Evolutionary conservation across 2,797 vertebrate species (phyloP), one percentile per base, ranked within the genome.

Genomic region (Acanthurus leucopareius): DNA sequence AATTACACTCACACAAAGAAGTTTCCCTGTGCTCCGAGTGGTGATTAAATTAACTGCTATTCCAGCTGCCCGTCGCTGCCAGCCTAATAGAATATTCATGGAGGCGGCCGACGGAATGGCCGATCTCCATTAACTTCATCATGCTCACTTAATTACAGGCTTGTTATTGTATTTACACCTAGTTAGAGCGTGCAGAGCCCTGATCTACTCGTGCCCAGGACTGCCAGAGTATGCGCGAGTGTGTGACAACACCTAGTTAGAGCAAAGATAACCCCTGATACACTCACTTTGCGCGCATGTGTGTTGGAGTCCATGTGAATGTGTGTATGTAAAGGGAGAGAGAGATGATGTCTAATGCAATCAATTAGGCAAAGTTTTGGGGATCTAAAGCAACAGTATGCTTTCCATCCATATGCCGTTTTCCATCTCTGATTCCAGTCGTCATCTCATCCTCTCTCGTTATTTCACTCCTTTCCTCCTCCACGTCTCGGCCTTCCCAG

Each of bases 91-190:
- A 99, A 99, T 99, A 99, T 99, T 99, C 98, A 99, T 99, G 99
- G 97, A 97, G 97, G 93, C 91, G 92, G 97, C 97, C 97, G 97
- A 97, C 97, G 96, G 97, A 98, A 99, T 98, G 98, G 98, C 98
- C 98, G 98, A 98, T 99, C 98, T 98, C 97, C 98, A 99, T 99
- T 99, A 99, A 99, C 98, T 99, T 99, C 97, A 99, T 99, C 98
- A 99, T 98, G 98, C 97, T 99, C 98, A 99, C 97, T 99, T 99
- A 99, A 99, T 99, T 99, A 99, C 97, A 99, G 98, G 97, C 98
- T 99, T 99, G 98, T 99, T 99, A 99, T 99, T 99, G 97, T 99
- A 99, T 99, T 99, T 99, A 99, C 98, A 99, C 98, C 98, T 99
- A 98, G 98, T 99, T 99, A 99, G 98, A 98, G 98, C 97, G 96